Conservation (phyloP, 2,888 invertebrate species). For the Podabrus alpinus region DNA sequence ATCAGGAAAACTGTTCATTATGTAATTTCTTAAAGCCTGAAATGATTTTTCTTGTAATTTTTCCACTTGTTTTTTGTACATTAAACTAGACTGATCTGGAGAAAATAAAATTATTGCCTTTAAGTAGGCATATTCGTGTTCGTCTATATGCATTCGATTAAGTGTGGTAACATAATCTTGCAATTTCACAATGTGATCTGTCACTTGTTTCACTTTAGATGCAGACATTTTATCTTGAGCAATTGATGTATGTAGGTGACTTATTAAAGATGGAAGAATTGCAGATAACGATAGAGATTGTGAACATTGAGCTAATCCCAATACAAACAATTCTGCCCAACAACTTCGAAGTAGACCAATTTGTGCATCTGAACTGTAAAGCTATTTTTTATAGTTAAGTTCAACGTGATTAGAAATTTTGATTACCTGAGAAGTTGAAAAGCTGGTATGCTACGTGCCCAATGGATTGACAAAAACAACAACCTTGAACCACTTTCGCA, state of each 20-base stretch:
- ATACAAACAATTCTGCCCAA: constrained; percentile 91
- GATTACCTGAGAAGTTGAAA: constrained; percentile 77
- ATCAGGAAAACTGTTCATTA: constrained; percentile 54
- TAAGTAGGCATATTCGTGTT: constrained; percentile 86
- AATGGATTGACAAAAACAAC: constrained; percentile 87
- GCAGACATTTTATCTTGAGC: constrained; percentile 78
- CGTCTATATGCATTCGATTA: constrained; percentile 75
- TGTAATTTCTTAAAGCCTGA: constrained; percentile 61
- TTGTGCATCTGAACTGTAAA: constrained; percentile 77
- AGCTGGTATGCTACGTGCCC: constrained; percentile 83
- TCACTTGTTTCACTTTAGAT: constrained; percentile 71
- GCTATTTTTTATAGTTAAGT: constrained; percentile 16
- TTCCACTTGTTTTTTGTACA: constrained; percentile 60
- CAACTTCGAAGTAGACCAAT: constrained; percentile 81
- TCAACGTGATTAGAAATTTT: background rate
- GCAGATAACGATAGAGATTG: constrained; percentile 76
- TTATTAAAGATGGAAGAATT: constrained; percentile 81
- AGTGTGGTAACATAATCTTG: constrained; percentile 75
- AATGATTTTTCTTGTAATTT: constrained; percentile 66
- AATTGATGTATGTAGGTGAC: constrained; percentile 77
- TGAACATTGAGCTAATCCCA: constrained; percentile 88
- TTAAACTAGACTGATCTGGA: constrained; percentile 59
- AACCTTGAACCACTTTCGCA: constrained; percentile 94
- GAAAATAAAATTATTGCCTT: constrained; percentile 75
- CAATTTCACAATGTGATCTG: constrained; percentile 78